Evolutionary conservation across 2,797 vertebrate species (phyloP).

Genomic region (Clarias laeviceps): DNA sequence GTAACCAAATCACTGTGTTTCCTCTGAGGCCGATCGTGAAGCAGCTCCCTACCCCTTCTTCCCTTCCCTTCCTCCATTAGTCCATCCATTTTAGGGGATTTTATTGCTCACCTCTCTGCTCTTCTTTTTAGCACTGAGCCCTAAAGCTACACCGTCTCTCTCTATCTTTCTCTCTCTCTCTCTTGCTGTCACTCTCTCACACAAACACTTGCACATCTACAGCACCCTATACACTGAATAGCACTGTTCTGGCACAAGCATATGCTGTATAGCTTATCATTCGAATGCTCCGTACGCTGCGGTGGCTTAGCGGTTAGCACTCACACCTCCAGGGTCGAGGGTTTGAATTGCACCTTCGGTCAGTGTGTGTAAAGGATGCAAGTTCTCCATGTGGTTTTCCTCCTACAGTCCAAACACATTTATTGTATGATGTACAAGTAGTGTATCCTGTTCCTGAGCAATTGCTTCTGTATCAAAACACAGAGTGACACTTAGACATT

Average conservation of each 20-base stretch:
- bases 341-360: no score
- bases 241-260: neutral
- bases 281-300: no score
- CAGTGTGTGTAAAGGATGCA: no score
- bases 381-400: no score
- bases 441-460: neutral
- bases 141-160: constrained; percentile 24
- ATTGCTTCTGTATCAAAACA: neutral
- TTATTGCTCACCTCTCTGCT: constrained; percentile 38
- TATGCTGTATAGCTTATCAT: neutral
- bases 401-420: no score
- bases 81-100: constrained; percentile 30
- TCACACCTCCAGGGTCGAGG: no score
- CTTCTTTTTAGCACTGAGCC: constrained; percentile 27
- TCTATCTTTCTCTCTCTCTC: constrained; percentile 11
- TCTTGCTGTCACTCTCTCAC: no score
- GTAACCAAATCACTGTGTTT: constrained; percentile 39
- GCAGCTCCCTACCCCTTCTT: constrained; percentile 16
- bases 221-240: neutral
- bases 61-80: neutral
- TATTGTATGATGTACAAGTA: no score
- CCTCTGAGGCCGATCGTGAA: constrained; percentile 1
- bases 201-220: neutral
- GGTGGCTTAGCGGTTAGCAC: no score
- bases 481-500: neutral